phyloP scores from a whole-genome alignment of 64 coral and sea anemone genomes.

The Montipora sp. region DNA sequence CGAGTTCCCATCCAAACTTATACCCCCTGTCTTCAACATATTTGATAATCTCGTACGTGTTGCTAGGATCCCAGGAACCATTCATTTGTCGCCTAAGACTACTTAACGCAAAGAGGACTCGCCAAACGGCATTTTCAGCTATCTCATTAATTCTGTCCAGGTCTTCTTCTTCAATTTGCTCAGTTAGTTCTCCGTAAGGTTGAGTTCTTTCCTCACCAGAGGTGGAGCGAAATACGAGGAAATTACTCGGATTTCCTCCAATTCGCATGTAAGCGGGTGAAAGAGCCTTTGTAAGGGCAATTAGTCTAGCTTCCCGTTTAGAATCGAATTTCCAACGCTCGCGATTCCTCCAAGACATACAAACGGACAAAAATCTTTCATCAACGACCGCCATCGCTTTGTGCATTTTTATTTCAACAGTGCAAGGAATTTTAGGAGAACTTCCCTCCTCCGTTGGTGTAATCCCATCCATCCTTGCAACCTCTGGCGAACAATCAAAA shows the following conservation, averaged over 20 bases:
- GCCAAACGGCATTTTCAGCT: slow-evolving; percentile 7
- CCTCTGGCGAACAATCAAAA: neutral
- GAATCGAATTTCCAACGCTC: neutral
- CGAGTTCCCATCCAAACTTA: slow-evolving; percentile 76
- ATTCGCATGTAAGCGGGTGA: slow-evolving; percentile 70
- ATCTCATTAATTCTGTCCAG: slow-evolving; percentile 62
- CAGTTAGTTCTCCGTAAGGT: neutral
- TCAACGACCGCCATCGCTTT: neutral
- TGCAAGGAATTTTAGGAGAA: neutral
- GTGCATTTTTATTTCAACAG: neutral
- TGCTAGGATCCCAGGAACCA: slow-evolving; percentile 61
- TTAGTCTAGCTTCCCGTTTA: neutral
- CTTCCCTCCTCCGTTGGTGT: neutral
- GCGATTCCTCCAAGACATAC: neutral
- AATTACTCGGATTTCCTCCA: slow-evolving; percentile 62
- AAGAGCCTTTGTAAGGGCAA: slow-evolving; percentile 46
- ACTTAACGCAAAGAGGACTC: slow-evolving; percentile 61
- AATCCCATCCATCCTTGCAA: neutral
- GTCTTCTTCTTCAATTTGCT: slow-evolving; percentile 32
- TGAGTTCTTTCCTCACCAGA: neutral
- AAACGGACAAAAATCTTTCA: neutral
- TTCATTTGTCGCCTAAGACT: slow-evolving; percentile 4
- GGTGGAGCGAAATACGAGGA: slow-evolving; percentile 3
- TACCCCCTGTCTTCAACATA: slow-evolving; percentile 53
- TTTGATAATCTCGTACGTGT: slow-evolving; percentile 47